Percentiles rank a stretch among this genome's conserved stretches.
Conservation (phyloP, 2,888 invertebrate genomes). For the Zaprionus lineosus region DNA sequence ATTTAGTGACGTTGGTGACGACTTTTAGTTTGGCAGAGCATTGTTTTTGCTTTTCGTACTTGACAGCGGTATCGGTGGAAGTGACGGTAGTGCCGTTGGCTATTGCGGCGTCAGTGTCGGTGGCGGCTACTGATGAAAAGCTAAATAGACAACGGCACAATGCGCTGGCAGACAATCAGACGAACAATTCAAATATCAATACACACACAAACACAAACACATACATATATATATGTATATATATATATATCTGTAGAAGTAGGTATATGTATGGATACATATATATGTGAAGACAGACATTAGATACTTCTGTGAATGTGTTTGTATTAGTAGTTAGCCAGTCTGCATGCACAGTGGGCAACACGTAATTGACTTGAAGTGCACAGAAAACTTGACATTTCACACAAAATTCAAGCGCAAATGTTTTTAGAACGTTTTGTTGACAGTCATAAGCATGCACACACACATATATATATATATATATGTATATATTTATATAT, state of each 20-base stretch:
- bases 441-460: conserved; percentile 31
- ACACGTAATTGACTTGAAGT: conserved; percentile 57
- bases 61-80: conserved; percentile 12
- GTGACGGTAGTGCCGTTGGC: conserved; percentile 6
- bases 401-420: conserved; percentile 27
- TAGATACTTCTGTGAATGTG: too few species aligned
- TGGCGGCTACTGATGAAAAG: conserved; percentile 53
- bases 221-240: background rate
- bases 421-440: conserved; percentile 42
- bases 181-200: conserved; percentile 45
- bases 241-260: background rate
- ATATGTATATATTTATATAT: too few species aligned
- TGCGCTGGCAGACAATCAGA: conserved; percentile 66
- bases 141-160: conserved; percentile 52
- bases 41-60: conserved; percentile 49
- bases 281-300: too few species aligned
- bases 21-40: conserved; percentile 53
- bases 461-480: conserved; percentile 3
- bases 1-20: conserved; percentile 66
- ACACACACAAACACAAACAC: conserved; percentile 20
- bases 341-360: conserved; percentile 63
- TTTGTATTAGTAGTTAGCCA: conserved; percentile 2
- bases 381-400: conserved; percentile 66
- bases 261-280: background rate
- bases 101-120: too few species aligned